Evolutionary conservation across 2,888 invertebrate genomes (phyloP), one percentile per base, ranked within the genome.

Genomic region (Villa cingulata): DNA sequence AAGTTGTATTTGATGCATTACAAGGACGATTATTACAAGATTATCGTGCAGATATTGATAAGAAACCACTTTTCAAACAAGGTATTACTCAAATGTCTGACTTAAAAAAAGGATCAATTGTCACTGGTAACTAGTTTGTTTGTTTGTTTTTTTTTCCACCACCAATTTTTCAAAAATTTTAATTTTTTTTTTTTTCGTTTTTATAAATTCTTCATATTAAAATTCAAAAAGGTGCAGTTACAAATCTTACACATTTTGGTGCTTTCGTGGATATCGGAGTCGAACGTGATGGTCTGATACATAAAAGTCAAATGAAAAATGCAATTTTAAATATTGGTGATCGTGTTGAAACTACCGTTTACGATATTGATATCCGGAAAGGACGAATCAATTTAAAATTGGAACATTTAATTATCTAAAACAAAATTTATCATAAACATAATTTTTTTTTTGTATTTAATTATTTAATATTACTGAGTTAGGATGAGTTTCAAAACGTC

Each of bases 211-310:
- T 38, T 10, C 18, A 36, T 46, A 29, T 27, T n/a, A 17, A 48
- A 46, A 32, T 63, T 54, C 66, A 2, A n/a, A n/a, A 56, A 80
- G 89, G 94, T n/a, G 78, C 81, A 2, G 83, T 94, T 1, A 76
- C 76, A 16, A 94, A 94, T 66, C 81, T 86, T 1, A 88, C 88
- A 0, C 83, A 86, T 53, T 95, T 95, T 66, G 95, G 95, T 1
- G 83, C 85, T 45, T 95, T 95, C 68, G 85, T 92, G 1, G 94
- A 95, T 62, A 76, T 86, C 54, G 88, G 88, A 0, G 80, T 87
- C 0, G 81, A 80, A 19, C 73, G 66, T 43, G 73, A 80, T 61
- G 87, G 83, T 0, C 70, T 88, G 12, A 77, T 88, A 53, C 87
- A 83, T 56, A 68, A 63, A 1, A 81, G 74, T 54, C 73, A 77